Evolutionary conservation across 2,113 vertebrate species (phyloP), one percentile per base, ranked within the genome.

Genomic region (Pheucticus melanocephalus): DNA sequence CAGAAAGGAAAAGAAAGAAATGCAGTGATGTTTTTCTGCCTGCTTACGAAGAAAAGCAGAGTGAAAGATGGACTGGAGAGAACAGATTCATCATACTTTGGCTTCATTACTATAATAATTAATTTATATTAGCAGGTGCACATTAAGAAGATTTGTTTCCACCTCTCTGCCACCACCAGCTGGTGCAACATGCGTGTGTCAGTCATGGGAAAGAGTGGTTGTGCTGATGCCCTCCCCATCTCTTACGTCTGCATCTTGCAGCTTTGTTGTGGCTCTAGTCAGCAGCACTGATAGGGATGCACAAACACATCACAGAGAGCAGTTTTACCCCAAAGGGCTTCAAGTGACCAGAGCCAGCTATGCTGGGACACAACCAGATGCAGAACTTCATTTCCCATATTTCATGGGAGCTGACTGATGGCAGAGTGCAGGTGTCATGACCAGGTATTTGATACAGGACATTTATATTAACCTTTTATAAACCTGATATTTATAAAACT

Each of bases 121-220:
- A 94, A 95, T 95, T 96, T 96, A 95, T 97, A 95, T 92, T 92
- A 96, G 82, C 92, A 97, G 86, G 60, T 94, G 92, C 88, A 90
- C 47, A 30, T 86, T 95, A 90, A 88, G 78, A 92, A 87, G 92
- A 66, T 77, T 56, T 77, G 82, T 90, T 97, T 92, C 82, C 94
- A 93, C 82, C 54, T 86, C 95, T 95, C 79, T 95, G 90, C 86
- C 92, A 90, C 39, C 33, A 92, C 94, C 96, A 97, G 94, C 96
- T 97, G 96, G 91, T 96, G 80, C 71, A 90, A 78, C 56, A 83
- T 31, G 71, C 9, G 0, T 53, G 56, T 72, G 88, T 92, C 95
- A 96, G 76, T 93, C 92, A 93, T 1, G 13, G 50, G 35, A 85
- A 87, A 35, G 0, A 50, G 78, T 9, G 17, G 72, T 22, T 86